phyloP scores from a whole-genome alignment of 1,140 invertebrate species.

The Penaeus japonicus region DNA sequence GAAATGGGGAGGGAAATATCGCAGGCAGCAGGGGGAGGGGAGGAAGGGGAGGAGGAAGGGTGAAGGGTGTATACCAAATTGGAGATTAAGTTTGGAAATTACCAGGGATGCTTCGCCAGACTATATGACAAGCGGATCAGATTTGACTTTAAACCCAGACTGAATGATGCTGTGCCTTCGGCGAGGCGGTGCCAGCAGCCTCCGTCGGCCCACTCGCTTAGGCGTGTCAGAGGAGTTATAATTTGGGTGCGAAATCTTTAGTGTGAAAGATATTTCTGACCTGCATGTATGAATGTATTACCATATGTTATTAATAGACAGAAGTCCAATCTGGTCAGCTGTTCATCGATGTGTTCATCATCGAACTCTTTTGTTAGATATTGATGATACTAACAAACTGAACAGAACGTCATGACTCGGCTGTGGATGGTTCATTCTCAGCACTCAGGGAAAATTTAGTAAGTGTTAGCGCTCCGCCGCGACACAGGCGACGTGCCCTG shows the following conservation, averaged over 20 bases:
- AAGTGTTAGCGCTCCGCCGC: constrained; percentile 22
- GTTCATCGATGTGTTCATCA: too few species aligned
- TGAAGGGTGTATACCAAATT: neutral
- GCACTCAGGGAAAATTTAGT: constrained; percentile 25
- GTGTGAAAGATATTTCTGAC: too few species aligned
- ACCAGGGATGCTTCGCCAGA: neutral
- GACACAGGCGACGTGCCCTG: neutral
- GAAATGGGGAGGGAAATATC: constrained; percentile 3
- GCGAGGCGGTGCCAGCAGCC: neutral
- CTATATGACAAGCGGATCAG: too few species aligned
- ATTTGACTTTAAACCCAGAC: too few species aligned
- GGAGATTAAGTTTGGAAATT: constrained; percentile 13
- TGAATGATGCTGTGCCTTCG: neutral
- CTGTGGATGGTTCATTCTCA: neutral
- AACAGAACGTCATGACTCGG: neutral
- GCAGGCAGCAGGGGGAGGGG: neutral
- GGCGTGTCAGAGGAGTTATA: too few species aligned
- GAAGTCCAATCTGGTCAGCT: too few species aligned
- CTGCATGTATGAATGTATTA: too few species aligned
- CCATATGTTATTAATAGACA: too few species aligned
- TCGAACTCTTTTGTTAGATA: too few species aligned
- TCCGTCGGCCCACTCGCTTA: neutral
- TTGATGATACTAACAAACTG: too few species aligned
- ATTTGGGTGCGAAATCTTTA: neutral
- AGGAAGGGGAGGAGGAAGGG: neutral